Evolutionary conservation across 2,888 invertebrate species (phyloP).

Genomic region (Calameuta filiformis): DNA sequence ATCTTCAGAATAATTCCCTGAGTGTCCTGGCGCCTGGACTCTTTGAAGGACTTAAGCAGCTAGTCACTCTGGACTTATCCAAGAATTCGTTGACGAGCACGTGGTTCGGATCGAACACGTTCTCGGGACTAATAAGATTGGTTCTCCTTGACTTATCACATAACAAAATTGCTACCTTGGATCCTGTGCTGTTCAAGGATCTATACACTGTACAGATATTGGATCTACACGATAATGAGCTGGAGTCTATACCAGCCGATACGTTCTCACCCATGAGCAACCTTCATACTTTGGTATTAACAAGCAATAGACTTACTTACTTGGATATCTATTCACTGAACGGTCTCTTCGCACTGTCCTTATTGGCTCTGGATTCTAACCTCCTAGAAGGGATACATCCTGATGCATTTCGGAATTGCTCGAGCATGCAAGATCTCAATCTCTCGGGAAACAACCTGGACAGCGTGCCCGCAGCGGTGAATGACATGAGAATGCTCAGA

Average conservation of each 20-base stretch:
- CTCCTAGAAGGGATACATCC: slow-evolving; percentile 81
- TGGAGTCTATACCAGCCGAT: slow-evolving; percentile 83
- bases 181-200: slow-evolving; percentile 83
- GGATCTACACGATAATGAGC: slow-evolving; percentile 82
- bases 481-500: slow-evolving; percentile 82
- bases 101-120: slow-evolving; percentile 85
- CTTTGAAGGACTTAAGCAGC: slow-evolving; percentile 83
- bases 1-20: slow-evolving; percentile 88
- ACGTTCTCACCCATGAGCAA: slow-evolving; percentile 89
- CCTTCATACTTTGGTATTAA: slow-evolving; percentile 84
- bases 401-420: slow-evolving; percentile 87
- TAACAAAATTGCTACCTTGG: slow-evolving; percentile 81
- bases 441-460: slow-evolving; percentile 84
- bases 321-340: slow-evolving; percentile 84
- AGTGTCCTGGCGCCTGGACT: slow-evolving; percentile 83
- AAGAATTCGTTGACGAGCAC: slow-evolving; percentile 84
- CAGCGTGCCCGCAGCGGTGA: slow-evolving; percentile 79
- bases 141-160: slow-evolving; percentile 84
- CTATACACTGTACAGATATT: slow-evolving; percentile 86
- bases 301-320: slow-evolving; percentile 83
- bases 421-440: slow-evolving; percentile 85
- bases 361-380: slow-evolving; percentile 86
- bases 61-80: slow-evolving; percentile 83
- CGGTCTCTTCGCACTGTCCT: slow-evolving; percentile 83
- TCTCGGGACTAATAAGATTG: slow-evolving; percentile 84